Base-by-base conservation (phyloP, 2,113 vertebrate genomes). In the Gopherus evgoodei region DNA sequence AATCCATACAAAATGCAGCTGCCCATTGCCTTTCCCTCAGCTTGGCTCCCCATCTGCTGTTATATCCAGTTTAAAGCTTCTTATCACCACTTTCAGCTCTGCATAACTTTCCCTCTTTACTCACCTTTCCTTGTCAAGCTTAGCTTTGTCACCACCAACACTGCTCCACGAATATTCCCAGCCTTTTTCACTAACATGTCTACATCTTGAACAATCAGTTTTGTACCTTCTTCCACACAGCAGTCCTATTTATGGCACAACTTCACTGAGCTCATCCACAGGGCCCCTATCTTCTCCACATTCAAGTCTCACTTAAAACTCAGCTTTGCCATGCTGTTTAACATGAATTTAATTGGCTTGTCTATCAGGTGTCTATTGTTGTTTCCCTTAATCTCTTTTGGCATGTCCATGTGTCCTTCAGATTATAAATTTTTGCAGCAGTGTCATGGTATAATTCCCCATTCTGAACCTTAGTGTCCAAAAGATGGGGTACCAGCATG, bases 351-450 rank as follows among this genome's bases (percentile, higher is more conserved):
- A 89, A 69, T 85, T 93, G 56, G 81, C 86, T 89, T 57, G 91
- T 54, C 94, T 96, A 53, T 38, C 25, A 25, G 11, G 38, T 76
- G 11, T 3, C 72, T 76, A 44, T 44, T 76, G 11, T 44, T 75
- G 22, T 75, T 24, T 31, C 10, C 87, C 92, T 95, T 84, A 38
- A 76, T n/a, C 16, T 11, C 93, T 91, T 90, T 93, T 56, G 97
- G 53, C 91, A 96, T 86, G 22, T 57, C 94, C 90, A 93, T 75
- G 62, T 92, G 81, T 92, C 95, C 94, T 96, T 88, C 72, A 89
- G 85, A 62, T 80, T 94, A 1, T 87, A 90, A 94, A 86, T 56
- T 38, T 25, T 72, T 86, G 69, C 69, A 89, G 84, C 42, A 42
- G 42, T 42, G 42, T 42, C 42, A 42, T 42, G 42, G 42, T 42